These are phyloP conservation scores for Trichonephila inaurata DNA, from an alignment of 1,140 invertebrate genomes.

Conservation along the genomic window DNA sequence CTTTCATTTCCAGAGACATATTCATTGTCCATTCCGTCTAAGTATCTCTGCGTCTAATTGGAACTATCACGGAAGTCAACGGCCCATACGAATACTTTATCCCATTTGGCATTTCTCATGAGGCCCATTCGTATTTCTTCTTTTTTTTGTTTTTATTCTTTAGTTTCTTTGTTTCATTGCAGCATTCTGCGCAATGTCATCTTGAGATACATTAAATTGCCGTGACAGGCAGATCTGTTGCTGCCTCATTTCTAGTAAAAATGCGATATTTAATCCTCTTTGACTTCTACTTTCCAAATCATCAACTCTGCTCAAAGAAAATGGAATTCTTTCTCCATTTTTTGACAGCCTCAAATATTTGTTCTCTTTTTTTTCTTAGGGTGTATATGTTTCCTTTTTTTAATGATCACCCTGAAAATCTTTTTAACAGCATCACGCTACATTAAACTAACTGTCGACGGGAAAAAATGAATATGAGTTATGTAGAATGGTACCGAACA, in stretches of 20 bases:
- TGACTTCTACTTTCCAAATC: constrained; percentile 41
- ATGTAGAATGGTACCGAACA: background rate
- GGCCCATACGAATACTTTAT: background rate
- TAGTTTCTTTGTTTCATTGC: background rate
- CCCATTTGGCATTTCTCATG: background rate
- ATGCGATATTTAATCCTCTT: constrained; percentile 37
- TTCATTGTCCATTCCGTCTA: background rate
- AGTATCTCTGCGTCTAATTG: background rate
- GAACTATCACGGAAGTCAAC: background rate
- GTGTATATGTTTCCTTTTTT: background rate
- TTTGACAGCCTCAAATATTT: constrained; percentile 30
- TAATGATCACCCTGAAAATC: constrained; percentile 15
- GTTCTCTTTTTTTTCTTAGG: background rate
- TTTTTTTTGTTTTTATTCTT: background rate
- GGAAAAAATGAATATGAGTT: constrained; percentile 17
- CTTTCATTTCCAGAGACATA: background rate
- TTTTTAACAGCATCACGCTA: constrained; percentile 43
- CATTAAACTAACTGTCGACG: constrained; percentile 42
- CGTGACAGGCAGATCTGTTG: constrained; percentile 33
- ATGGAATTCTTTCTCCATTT: background rate
- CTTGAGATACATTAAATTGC: background rate
- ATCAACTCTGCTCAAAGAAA: background rate
- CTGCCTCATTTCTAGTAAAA: constrained; percentile 38
- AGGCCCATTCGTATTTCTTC: background rate
- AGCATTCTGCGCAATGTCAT: background rate